phyloP scores from a whole-genome alignment of 2,797 vertebrate species.

The Etheostoma perlongum region DNA sequence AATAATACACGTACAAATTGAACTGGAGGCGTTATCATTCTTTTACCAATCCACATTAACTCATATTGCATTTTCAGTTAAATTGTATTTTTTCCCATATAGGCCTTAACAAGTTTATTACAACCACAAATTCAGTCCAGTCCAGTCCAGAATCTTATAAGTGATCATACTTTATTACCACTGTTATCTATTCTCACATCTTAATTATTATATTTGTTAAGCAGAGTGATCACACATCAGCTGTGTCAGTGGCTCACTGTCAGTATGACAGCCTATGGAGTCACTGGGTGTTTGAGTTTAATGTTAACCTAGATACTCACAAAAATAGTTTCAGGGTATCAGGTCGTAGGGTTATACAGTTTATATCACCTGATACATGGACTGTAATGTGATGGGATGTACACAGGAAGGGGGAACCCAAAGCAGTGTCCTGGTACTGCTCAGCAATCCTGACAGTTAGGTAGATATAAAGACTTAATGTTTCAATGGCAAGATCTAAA shows the following conservation, averaged over 20 bases:
- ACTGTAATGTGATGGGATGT: background rate
- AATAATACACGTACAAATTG: background rate
- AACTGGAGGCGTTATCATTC: background rate
- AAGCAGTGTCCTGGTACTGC: background rate
- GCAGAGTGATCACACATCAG: background rate
- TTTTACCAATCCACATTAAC: background rate
- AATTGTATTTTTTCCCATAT: background rate
- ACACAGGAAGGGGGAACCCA: slow-evolving; percentile 9
- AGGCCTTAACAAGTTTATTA: background rate
- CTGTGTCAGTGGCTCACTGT: background rate
- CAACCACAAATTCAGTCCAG: slow-evolving; percentile 9
- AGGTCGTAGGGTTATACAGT: slow-evolving; percentile 12
- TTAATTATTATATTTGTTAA: slow-evolving; percentile 1
- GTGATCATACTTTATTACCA: background rate
- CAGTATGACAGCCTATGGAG: background rate
- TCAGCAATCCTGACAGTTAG: background rate
- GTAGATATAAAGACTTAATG: background rate
- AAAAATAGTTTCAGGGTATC: slow-evolving; percentile 22
- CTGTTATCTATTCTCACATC: background rate
- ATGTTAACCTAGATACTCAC: slow-evolving; percentile 31
- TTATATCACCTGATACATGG: slow-evolving; percentile 9
- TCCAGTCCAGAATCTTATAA: background rate
- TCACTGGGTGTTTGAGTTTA: background rate
- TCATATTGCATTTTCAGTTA: background rate
- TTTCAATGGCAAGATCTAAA: background rate